Conservation (phyloP, 64 coral and sea anemone species). For the Montipora foliosa region DNA sequence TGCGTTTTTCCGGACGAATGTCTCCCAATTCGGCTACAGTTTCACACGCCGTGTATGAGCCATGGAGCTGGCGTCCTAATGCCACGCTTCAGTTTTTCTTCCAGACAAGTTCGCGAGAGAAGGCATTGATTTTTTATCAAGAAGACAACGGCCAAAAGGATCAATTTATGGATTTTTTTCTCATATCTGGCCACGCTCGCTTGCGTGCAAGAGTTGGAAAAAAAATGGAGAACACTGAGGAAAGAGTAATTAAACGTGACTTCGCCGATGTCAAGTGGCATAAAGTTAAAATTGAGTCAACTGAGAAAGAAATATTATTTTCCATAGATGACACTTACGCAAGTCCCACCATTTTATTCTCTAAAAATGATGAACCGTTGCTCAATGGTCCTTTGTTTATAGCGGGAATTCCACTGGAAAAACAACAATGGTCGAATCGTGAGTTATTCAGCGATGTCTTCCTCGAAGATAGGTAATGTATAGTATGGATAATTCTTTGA, state of each 20-base stretch:
- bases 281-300: constrained; percentile 16
- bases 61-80: constrained; percentile 37
- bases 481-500: not conserved
- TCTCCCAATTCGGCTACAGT: too few relatives aligned
- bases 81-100: constrained; percentile 35
- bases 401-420: not conserved
- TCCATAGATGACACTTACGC: not conserved
- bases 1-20: not conserved
- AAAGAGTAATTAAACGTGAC: not conserved
- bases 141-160: not conserved
- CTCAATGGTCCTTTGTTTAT: not conserved
- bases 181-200: not conserved
- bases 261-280: constrained; percentile 21
- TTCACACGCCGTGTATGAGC: constrained; percentile 28
- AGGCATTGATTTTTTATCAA: constrained; percentile 25
- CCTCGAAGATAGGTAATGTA: not conserved
- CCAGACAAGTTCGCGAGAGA: not conserved
- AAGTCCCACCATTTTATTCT: not conserved
- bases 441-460: not conserved
- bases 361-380: not conserved
- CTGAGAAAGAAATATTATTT: constrained; percentile 7
- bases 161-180: constrained; percentile 26
- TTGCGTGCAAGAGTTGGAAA: constrained; percentile 13
- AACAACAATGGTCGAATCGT: not conserved
- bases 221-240: not conserved